phyloP scores from a whole-genome alignment of 2,888 invertebrate genomes.

The Liposcelis brunnea region DNA sequence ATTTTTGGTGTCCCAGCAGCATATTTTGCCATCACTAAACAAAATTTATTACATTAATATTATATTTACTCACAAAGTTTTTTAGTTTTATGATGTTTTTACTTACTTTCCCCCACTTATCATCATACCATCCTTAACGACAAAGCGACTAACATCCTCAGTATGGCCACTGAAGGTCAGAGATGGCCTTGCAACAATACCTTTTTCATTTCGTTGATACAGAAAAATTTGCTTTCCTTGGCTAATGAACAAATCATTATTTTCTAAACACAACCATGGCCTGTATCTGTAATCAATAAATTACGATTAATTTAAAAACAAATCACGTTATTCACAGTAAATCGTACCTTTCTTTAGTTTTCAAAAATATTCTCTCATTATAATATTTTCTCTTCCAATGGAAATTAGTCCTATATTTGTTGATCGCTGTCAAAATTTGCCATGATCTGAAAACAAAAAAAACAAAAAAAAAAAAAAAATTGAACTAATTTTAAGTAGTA shows the following conservation, averaged over 20 bases:
- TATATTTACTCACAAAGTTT: too few relatives aligned
- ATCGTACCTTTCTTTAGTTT: conserved; percentile 26
- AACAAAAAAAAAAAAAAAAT: not conserved
- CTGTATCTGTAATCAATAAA: conserved; percentile 21
- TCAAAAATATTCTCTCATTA: conserved; percentile 28
- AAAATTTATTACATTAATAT: conserved; percentile 11
- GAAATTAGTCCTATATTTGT: conserved; percentile 27
- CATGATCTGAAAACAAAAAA: conserved; percentile 20
- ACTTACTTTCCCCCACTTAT: conserved; percentile 29
- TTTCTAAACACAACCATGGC: conserved; percentile 35
- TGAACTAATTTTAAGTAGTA: not conserved
- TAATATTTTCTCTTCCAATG: conserved; percentile 40
- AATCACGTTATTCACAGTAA: not conserved
- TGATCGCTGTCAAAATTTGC: conserved; percentile 23
- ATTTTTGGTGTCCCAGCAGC: conserved; percentile 23
- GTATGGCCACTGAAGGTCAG: conserved; percentile 18
- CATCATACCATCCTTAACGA: conserved; percentile 25
- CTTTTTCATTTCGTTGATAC: conserved; percentile 22
- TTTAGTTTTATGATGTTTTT: not conserved
- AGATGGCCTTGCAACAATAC: conserved; percentile 18
- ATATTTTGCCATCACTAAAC: conserved; percentile 27
- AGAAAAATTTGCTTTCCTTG: conserved; percentile 26
- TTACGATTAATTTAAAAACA: not conserved
- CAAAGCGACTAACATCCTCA: conserved; percentile 31
- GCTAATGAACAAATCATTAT: conserved; percentile 34